A percentile compares a stretch with the other conserved stretches of the same genome.
These are phyloP conservation scores for Acrocephalus scirpaceus DNA, from an alignment of 2,797 vertebrate genomes.

Conservation along the genomic window DNA sequence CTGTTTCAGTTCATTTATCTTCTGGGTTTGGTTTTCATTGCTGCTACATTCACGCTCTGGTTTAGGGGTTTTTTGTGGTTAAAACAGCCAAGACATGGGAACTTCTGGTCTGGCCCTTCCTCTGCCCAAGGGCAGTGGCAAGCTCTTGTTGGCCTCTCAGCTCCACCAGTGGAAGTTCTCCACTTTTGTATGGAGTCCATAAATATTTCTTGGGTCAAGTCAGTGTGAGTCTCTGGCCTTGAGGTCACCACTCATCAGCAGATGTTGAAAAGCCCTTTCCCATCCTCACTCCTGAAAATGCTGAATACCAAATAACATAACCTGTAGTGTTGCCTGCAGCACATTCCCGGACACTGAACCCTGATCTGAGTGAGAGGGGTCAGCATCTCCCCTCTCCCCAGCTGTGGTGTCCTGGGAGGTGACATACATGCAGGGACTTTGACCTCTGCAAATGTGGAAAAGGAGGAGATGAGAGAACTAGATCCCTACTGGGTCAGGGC, in stretches of 20 bases:
- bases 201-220: neutral
- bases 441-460: neutral
- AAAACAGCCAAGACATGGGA: neutral
- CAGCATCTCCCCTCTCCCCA: neutral
- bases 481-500: neutral
- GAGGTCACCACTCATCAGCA: neutral
- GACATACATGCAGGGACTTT: neutral
- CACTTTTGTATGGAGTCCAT: neutral
- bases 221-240: neutral
- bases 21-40: neutral
- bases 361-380: neutral
- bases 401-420: neutral
- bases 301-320: neutral
- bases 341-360: neutral
- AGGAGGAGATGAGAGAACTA: neutral
- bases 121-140: neutral
- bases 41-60: neutral
- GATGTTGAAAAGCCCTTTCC: neutral
- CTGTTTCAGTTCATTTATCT: neutral
- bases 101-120: neutral
- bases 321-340: neutral
- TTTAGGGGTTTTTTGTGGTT: neutral
- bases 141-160: neutral
- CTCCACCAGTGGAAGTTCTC: neutral
- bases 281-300: neutral